Evolutionary conservation across 2,888 invertebrate species (phyloP).

Genomic region (Corythucha ciliata): DNA sequence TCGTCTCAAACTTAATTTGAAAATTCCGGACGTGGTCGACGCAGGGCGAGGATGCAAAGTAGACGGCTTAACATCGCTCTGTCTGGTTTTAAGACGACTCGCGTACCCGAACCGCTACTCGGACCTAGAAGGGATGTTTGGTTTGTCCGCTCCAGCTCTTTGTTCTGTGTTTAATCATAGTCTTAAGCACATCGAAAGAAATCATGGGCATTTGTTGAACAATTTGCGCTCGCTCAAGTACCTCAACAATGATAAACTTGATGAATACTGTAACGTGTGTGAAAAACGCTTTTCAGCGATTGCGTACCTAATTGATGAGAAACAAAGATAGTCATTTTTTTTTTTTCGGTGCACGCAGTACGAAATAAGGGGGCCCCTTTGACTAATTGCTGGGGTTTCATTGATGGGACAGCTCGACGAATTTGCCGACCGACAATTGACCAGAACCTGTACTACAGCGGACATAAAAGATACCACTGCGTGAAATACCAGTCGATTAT

Average conservation of each 20-base stretch:
- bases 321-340: no score
- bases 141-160: conserved; percentile 1
- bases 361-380: background rate
- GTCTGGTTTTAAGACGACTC: conserved; percentile 9
- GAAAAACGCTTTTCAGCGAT: no score
- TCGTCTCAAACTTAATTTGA: no score
- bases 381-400: conserved; percentile 5
- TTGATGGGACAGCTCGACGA: conserved; percentile 5
- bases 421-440: conserved; percentile 2
- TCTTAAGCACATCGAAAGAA: no score
- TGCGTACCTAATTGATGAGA: no score
- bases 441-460: conserved; percentile 6
- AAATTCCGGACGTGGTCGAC: no score
- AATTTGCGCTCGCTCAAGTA: conserved; percentile 1
- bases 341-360: background rate
- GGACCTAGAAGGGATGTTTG: conserved; percentile 14
- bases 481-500: conserved; percentile 15
- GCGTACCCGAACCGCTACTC: conserved; percentile 7
- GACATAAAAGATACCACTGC: conserved; percentile 19
- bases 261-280: no score
- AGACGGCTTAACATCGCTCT: background rate
- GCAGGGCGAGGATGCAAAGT: conserved; percentile 12
- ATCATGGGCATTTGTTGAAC: background rate
- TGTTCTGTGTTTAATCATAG: no score
- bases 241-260: conserved; percentile 1